Percentiles rank a stretch among this genome's conserved stretches.
Evolutionary conservation across 2,113 vertebrate genomes (phyloP).

Genomic region (Varanus komodoensis): DNA sequence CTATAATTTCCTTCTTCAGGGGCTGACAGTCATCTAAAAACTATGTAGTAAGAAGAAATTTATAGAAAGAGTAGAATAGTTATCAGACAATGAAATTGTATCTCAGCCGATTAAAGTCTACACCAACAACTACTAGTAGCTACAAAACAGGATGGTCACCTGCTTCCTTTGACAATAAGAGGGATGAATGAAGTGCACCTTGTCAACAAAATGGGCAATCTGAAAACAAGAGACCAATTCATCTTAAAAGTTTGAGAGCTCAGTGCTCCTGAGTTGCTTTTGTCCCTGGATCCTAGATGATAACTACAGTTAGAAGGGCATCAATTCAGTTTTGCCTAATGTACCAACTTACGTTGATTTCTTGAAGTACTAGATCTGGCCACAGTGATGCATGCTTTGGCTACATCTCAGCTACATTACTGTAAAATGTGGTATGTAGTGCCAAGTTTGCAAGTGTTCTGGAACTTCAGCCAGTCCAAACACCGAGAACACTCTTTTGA

Average conservation of each 20-base stretch:
- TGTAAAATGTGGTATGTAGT: not conserved
- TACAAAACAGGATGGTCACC: not conserved
- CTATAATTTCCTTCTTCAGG: no score
- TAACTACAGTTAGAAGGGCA: not conserved
- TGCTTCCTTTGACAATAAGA: not conserved
- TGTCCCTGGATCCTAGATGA: not conserved
- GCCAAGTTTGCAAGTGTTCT: not conserved
- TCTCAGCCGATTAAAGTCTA: not conserved
- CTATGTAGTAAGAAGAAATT: no score
- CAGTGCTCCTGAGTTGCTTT: no score
- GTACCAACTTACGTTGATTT: not conserved
- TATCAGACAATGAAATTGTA: not conserved
- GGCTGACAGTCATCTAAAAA: no score
- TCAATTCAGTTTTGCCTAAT: not conserved
- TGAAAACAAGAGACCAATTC: not conserved
- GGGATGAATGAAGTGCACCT: not conserved
- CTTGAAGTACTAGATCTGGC: not conserved
- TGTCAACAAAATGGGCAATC: no score
- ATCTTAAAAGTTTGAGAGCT: no score
- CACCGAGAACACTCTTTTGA: not conserved
- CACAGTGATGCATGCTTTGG: not conserved
- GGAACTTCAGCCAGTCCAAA: not conserved
- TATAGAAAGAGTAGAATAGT: not conserved
- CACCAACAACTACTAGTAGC: not conserved
- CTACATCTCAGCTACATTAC: not conserved